These are phyloP conservation scores for Anthrax anthrax DNA, from an alignment of 2,888 invertebrate genomes.

Conservation along the genomic window DNA sequence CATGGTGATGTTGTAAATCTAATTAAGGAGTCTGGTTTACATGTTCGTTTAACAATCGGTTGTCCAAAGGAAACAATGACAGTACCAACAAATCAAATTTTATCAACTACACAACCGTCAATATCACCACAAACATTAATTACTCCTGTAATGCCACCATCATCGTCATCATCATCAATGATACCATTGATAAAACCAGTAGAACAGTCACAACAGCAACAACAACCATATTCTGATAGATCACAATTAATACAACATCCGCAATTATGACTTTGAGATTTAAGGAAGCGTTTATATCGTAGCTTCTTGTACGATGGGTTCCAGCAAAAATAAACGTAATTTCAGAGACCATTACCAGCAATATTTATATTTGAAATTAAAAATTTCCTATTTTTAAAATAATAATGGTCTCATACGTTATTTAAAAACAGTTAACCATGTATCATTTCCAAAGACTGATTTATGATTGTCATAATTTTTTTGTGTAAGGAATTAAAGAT, in stretches of 20 bases:
- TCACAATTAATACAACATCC: slow-evolving; percentile 23
- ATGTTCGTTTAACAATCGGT: slow-evolving; percentile 70
- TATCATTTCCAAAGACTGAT: too few relatives aligned
- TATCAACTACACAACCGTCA: neutral
- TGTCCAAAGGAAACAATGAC: slow-evolving; percentile 22
- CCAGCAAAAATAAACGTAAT: slow-evolving; percentile 11
- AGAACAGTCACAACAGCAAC: slow-evolving; percentile 1
- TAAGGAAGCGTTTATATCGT: slow-evolving; percentile 31
- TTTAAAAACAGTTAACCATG: too few relatives aligned
- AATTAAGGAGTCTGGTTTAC: slow-evolving; percentile 89
- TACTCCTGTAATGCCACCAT: slow-evolving; percentile 10
- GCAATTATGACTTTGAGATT: slow-evolving; percentile 36
- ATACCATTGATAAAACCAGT: slow-evolving; percentile 2
- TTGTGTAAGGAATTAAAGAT: too few relatives aligned
- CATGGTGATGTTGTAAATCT: slow-evolving; percentile 95
- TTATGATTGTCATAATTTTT: too few relatives aligned
- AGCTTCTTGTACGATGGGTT: slow-evolving; percentile 24
- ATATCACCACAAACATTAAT: neutral
- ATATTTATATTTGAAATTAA: too few relatives aligned
- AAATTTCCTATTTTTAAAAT: too few relatives aligned
- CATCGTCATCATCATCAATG: slow-evolving; percentile 19
- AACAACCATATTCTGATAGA: slow-evolving; percentile 16
- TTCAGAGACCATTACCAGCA: too few relatives aligned
- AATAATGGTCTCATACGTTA: too few relatives aligned
- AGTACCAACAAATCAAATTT: neutral